Percentiles rank a stretch among this genome's conserved stretches.
Evolutionary conservation across 2,888 invertebrate genomes (phyloP).

Genomic region (Stenolophus ochropezus): DNA sequence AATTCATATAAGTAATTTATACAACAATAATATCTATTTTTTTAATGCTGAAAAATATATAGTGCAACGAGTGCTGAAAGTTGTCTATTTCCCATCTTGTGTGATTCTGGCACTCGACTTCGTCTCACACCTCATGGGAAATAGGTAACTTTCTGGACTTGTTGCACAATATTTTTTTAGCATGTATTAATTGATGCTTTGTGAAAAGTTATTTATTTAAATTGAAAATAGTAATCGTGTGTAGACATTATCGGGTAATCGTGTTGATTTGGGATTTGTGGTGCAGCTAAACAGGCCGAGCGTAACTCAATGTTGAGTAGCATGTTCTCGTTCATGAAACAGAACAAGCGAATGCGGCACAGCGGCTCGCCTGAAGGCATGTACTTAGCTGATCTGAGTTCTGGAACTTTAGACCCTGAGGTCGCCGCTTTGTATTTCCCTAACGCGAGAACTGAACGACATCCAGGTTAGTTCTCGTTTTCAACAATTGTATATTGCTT

Average conservation of each 20-base stretch:
- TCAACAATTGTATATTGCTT: slow-evolving; percentile 20
- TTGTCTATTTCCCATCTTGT: too few relatives aligned
- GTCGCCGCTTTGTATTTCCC: slow-evolving; percentile 91
- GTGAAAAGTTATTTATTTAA: neutral
- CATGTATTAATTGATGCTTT: neutral
- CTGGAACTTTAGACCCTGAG: slow-evolving; percentile 94
- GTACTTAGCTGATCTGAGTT: slow-evolving; percentile 93
- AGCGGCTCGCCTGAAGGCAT: slow-evolving; percentile 85
- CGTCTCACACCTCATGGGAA: too few relatives aligned
- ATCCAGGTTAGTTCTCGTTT: slow-evolving; percentile 64
- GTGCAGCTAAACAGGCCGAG: slow-evolving; percentile 67
- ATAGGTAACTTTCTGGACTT: too few relatives aligned
- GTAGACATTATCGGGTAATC: slow-evolving; percentile 22
- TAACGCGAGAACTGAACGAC: slow-evolving; percentile 67
- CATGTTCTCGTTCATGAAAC: slow-evolving; percentile 95
- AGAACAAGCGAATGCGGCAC: slow-evolving; percentile 78
- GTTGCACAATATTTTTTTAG: too few relatives aligned
- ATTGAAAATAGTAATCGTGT: slow-evolving; percentile 5
- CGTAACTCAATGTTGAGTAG: slow-evolving; percentile 87
- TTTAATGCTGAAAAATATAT: too few relatives aligned
- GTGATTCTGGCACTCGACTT: too few relatives aligned
- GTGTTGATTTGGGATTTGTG: slow-evolving; percentile 40
- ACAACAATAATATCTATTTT: too few relatives aligned
- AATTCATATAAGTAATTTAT: too few relatives aligned
- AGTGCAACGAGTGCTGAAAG: too few relatives aligned